Conservation (phyloP, 2,888 invertebrate species). For the Aricia artaxerxes region DNA sequence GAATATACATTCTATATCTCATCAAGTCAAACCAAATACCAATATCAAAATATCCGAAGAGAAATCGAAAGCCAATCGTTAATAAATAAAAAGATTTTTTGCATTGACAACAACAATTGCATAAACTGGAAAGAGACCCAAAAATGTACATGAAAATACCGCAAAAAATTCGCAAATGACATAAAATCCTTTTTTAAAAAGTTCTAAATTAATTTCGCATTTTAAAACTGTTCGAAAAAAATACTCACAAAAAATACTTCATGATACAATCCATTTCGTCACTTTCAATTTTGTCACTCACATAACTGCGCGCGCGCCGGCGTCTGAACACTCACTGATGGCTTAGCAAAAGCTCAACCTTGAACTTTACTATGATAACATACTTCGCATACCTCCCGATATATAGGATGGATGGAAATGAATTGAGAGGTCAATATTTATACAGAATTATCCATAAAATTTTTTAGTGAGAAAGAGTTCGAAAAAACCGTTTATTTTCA, state of each 20-base stretch:
- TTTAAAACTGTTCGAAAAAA: neutral
- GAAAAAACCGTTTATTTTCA: too few species aligned
- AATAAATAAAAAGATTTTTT: too few species aligned
- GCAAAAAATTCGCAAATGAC: neutral
- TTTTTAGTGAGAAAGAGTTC: too few species aligned
- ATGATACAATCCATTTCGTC: conserved; percentile 4
- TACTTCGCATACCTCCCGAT: neutral
- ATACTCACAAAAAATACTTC: neutral
- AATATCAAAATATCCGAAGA: too few species aligned
- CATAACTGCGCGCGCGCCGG: conserved; percentile 1
- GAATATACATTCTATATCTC: too few species aligned
- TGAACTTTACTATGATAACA: conserved; percentile 10
- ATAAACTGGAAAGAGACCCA: too few species aligned
- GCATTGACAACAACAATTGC: too few species aligned
- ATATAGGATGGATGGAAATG: neutral
- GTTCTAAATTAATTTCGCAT: too few species aligned
- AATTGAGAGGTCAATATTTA: too few species aligned
- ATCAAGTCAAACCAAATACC: too few species aligned
- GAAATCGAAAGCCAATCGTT: too few species aligned
- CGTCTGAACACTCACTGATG: conserved; percentile 6
- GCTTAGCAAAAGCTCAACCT: neutral
- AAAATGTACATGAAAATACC: neutral
- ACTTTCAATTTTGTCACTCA: neutral
- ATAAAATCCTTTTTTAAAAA: neutral
- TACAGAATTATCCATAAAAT: too few species aligned